Evolutionary conservation across 2,888 invertebrate genomes (phyloP).

Genomic region (Harpalus rufipes): DNA sequence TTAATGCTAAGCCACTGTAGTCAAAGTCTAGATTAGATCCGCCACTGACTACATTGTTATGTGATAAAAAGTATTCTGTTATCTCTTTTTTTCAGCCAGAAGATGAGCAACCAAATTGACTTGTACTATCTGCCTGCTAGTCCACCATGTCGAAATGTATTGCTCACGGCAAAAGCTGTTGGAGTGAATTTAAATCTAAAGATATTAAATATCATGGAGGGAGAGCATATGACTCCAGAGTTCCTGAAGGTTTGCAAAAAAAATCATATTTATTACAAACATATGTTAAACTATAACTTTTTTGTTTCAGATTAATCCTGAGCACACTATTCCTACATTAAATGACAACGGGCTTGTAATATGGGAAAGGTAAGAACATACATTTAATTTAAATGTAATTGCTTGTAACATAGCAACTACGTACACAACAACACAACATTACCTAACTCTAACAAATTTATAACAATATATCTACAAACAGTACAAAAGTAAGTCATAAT

Average conservation of each 20-base stretch:
- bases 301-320: slow-evolving; percentile 82
- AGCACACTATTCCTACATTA: slow-evolving; percentile 86
- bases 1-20: no score
- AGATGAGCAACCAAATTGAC: slow-evolving; percentile 76
- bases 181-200: slow-evolving; percentile 84
- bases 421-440: no score
- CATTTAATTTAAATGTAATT: not conserved
- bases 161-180: slow-evolving; percentile 82
- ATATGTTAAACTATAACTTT: not conserved
- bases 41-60: no score
- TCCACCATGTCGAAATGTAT: slow-evolving; percentile 82
- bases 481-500: no score
- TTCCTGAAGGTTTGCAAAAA: slow-evolving; percentile 81
- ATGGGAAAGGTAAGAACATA: slow-evolving; percentile 82
- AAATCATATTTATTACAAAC: not conserved
- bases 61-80: not conserved
- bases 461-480: no score
- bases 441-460: no score
- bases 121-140: slow-evolving; percentile 84
- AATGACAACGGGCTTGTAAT: slow-evolving; percentile 85
- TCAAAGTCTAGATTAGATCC: no score
- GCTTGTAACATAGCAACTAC: not conserved
- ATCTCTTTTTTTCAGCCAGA: slow-evolving; percentile 49
- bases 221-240: slow-evolving; percentile 83
- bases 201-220: slow-evolving; percentile 80